A percentile compares a stretch with the other conserved stretches of the same genome.
Conservation (phyloP, 2,113 vertebrate genomes). For the Hypocryptadius cinnamomeus region DNA sequence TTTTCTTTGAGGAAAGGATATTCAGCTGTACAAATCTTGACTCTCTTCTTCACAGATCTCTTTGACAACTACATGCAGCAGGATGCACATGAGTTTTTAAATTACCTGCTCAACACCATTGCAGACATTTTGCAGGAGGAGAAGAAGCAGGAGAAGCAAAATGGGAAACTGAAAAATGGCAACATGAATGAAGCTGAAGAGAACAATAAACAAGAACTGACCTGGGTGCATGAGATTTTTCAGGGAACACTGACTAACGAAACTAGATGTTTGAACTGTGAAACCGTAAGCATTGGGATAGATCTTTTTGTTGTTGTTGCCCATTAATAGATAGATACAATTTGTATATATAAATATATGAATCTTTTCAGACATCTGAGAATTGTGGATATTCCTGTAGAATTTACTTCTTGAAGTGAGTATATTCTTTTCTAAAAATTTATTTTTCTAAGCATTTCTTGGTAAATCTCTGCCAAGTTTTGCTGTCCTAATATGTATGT, state of each 20-base stretch:
- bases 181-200: slow-evolving; percentile 82
- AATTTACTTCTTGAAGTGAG: slow-evolving; percentile 51
- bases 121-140: slow-evolving; percentile 98
- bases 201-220: slow-evolving; percentile 86
- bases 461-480: slow-evolving; percentile 1
- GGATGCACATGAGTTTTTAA: slow-evolving; percentile 96
- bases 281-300: slow-evolving; percentile 80
- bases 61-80: slow-evolving; percentile 99
- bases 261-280: slow-evolving; percentile 98
- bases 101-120: slow-evolving; percentile 97
- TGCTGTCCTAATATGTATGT: not conserved
- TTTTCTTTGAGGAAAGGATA: not conserved
- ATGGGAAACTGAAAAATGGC: slow-evolving; percentile 91
- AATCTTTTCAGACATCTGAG: slow-evolving; percentile 54
- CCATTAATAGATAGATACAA: slow-evolving; percentile 4
- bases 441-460: slow-evolving; percentile 19
- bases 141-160: slow-evolving; percentile 95
- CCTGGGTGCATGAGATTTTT: slow-evolving; percentile 98
- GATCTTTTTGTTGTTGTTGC: not conserved
- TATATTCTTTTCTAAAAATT: slow-evolving; percentile 47
- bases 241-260: slow-evolving; percentile 98
- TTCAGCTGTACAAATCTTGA: not conserved
- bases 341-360: slow-evolving; percentile 10
- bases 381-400: slow-evolving; percentile 56
- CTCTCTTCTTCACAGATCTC: slow-evolving; percentile 80